Percentiles rank a stretch among this genome's conserved stretches.
These are phyloP conservation scores for Loriculus beryllinus DNA, from an alignment of 2,797 vertebrate genomes.

Conservation along the genomic window DNA sequence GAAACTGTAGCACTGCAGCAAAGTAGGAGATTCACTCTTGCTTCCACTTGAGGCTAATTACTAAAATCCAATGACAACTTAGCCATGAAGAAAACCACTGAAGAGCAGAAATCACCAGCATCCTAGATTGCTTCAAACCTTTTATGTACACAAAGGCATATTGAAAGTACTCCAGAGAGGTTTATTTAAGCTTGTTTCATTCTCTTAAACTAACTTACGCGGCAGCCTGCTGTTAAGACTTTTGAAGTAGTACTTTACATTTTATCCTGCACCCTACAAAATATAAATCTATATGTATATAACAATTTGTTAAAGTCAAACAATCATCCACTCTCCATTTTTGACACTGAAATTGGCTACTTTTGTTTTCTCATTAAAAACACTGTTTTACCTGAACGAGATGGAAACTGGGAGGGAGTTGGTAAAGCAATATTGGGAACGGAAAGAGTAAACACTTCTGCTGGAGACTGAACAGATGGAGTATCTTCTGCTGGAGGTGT, in stretches of 20 bases:
- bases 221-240: neutral
- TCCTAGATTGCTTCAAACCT: neutral
- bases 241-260: neutral
- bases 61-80: neutral
- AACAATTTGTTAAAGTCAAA: neutral
- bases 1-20: neutral
- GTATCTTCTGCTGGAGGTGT: constrained; percentile 97
- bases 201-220: neutral
- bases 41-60: neutral
- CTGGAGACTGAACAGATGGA: constrained; percentile 91
- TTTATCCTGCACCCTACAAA: neutral
- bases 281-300: neutral
- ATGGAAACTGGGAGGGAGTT: constrained; percentile 87
- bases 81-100: neutral
- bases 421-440: constrained; percentile 88
- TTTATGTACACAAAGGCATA: neutral
- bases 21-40: neutral
- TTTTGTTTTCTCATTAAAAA: neutral
- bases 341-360: neutral
- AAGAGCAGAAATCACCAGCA: neutral
- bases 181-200: neutral
- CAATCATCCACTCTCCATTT: neutral
- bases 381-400: constrained; percentile 73
- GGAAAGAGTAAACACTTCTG: constrained; percentile 95
- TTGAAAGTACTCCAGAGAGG: neutral